phyloP scores from a whole-genome alignment of 2,797 vertebrate species.

The Numenius phaeopus region DNA sequence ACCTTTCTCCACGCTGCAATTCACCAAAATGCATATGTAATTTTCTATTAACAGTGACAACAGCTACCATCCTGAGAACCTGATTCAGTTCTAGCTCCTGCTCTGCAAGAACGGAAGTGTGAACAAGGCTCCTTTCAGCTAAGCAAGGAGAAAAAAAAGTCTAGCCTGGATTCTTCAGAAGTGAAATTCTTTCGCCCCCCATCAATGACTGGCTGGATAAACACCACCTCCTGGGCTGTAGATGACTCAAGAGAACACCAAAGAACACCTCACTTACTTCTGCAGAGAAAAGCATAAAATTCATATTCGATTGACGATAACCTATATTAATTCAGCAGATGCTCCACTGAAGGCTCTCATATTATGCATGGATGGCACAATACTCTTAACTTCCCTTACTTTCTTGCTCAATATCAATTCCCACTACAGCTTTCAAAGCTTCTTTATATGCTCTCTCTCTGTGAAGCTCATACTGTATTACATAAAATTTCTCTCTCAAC shows the following conservation, averaged over 20 bases:
- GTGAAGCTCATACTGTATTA: background rate
- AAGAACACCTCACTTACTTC: background rate
- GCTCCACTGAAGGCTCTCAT: background rate
- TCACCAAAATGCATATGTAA: fast-evolving
- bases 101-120: background rate
- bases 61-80: background rate
- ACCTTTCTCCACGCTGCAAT: background rate
- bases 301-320: background rate
- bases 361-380: background rate
- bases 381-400: background rate
- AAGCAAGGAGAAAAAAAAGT: background rate
- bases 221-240: background rate
- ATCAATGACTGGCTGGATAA: background rate
- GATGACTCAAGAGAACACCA: background rate
- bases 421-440: background rate
- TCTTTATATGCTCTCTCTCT: background rate
- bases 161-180: background rate
- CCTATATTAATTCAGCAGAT: background rate
- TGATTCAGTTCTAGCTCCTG: background rate
- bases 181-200: background rate
- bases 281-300: background rate
- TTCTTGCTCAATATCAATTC: background rate
- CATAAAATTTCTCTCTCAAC: background rate
- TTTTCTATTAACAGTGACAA: background rate
- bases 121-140: background rate